A percentile compares a stretch with the other conserved stretches of the same genome.
Conservation (phyloP, 2,888 invertebrate genomes). For the Iselma pallidipennis region DNA sequence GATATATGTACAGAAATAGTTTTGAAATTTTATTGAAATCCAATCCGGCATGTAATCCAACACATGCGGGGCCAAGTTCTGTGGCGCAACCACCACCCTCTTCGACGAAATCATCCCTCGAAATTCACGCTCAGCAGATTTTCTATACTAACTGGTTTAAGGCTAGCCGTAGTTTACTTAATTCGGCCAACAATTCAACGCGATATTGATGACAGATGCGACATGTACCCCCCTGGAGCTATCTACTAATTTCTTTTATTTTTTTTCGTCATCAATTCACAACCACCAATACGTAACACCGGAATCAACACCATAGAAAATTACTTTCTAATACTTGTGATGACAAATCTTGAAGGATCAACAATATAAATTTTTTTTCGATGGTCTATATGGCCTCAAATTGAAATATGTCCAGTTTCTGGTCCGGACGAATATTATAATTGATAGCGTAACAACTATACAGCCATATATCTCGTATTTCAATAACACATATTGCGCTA, state of each 20-base stretch:
- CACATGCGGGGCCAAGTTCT: constrained; percentile 49
- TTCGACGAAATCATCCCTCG: constrained; percentile 21
- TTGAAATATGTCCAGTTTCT: constrained; percentile 16
- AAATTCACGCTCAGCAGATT: constrained; percentile 52
- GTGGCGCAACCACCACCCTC: constrained; percentile 49
- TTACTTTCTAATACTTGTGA: too few relatives aligned
- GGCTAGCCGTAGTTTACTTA: constrained; percentile 52
- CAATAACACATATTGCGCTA: constrained; percentile 56
- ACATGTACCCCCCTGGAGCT: constrained; percentile 23
- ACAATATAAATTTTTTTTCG: neutral
- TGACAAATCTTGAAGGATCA: too few relatives aligned
- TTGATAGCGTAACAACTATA: constrained; percentile 43
- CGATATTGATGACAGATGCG: constrained; percentile 57
- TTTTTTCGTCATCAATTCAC: neutral
- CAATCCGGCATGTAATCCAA: constrained; percentile 52
- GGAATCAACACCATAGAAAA: too few relatives aligned
- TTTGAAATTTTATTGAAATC: constrained; percentile 38
- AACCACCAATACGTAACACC: too few relatives aligned
- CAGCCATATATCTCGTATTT: constrained; percentile 53
- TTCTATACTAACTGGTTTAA: constrained; percentile 56
- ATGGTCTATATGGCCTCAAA: neutral
- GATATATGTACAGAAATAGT: constrained; percentile 24
- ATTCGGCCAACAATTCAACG: constrained; percentile 50
- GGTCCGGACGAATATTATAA: constrained; percentile 41
- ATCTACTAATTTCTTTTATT: neutral